phyloP scores from a whole-genome alignment of 2,888 invertebrate species.

The Sphecodes monilicornis region DNA sequence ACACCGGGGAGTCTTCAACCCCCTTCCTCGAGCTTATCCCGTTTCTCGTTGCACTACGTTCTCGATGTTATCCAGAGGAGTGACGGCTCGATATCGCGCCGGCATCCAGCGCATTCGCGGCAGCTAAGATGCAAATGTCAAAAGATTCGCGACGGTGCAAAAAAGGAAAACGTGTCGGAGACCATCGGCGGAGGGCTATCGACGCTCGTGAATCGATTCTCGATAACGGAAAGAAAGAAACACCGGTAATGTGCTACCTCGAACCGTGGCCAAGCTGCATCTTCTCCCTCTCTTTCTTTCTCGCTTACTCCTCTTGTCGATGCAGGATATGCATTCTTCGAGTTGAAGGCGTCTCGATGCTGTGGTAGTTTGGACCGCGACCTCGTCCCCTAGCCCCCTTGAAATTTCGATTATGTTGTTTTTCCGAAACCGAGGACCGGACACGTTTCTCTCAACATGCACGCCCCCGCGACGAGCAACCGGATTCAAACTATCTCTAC shows the following conservation, averaged over 20 bases:
- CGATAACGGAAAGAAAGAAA: constrained; percentile 32
- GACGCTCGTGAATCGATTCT: constrained; percentile 53
- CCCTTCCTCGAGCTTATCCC: neutral
- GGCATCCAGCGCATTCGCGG: constrained; percentile 34
- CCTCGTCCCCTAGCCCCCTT: neutral
- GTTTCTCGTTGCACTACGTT: constrained; percentile 18
- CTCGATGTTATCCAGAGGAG: constrained; percentile 50
- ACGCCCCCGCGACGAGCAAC: constrained; percentile 4
- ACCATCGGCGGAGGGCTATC: constrained; percentile 28
- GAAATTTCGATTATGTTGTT: constrained; percentile 23
- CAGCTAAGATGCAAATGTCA: constrained; percentile 57
- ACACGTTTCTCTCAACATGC: neutral
- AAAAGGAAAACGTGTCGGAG: constrained; percentile 19
- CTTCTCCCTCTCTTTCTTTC: neutral
- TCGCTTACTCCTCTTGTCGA: neutral
- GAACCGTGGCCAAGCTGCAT: constrained; percentile 1
- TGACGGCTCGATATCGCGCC: constrained; percentile 46
- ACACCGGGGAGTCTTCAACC: constrained; percentile 38
- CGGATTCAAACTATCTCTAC: neutral
- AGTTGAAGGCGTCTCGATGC: constrained; percentile 3
- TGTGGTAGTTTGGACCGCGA: neutral
- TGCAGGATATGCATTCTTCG: constrained; percentile 37
- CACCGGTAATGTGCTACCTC: constrained; percentile 31
- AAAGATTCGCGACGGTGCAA: constrained; percentile 34
- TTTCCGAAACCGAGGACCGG: neutral